phyloP scores from a whole-genome alignment of 2,113 vertebrate genomes.

The Hemiprocne comata region DNA sequence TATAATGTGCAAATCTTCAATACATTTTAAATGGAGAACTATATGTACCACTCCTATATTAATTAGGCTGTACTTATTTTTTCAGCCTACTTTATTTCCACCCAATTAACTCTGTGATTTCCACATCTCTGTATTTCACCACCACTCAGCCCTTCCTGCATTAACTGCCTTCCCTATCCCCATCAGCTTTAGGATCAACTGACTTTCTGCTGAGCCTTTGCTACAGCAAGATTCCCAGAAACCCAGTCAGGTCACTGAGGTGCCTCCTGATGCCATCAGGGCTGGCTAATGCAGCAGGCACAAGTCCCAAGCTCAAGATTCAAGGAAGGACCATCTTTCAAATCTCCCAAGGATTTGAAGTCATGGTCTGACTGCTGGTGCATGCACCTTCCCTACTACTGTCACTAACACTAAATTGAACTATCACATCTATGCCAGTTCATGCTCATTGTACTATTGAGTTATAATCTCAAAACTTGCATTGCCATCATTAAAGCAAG shows the following conservation, averaged over 20 bases:
- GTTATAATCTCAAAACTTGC: not conserved
- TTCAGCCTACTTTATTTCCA: not conserved
- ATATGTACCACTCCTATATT: not conserved
- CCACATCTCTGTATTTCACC: not conserved
- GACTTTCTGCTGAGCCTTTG: not conserved
- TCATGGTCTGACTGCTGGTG: rapidly evolving
- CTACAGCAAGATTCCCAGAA: not conserved
- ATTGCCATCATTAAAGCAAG: not conserved
- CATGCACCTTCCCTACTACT: not conserved
- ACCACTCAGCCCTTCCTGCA: not conserved
- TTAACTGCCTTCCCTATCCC: not conserved
- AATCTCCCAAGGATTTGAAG: not conserved
- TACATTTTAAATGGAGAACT: not conserved
- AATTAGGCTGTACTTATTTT: not conserved
- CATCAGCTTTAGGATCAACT: not conserved
- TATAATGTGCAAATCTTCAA: not conserved
- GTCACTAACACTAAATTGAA: not conserved
- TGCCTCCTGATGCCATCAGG: not conserved
- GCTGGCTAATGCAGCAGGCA: not conserved
- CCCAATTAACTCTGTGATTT: not conserved
- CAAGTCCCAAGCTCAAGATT: not conserved
- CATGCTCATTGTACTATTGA: not conserved
- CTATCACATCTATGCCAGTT: not conserved
- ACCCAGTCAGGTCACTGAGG: not conserved
- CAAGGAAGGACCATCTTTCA: not conserved